phyloP scores from a whole-genome alignment of 1,140 invertebrate genomes.

The Drosophila serrata region DNA sequence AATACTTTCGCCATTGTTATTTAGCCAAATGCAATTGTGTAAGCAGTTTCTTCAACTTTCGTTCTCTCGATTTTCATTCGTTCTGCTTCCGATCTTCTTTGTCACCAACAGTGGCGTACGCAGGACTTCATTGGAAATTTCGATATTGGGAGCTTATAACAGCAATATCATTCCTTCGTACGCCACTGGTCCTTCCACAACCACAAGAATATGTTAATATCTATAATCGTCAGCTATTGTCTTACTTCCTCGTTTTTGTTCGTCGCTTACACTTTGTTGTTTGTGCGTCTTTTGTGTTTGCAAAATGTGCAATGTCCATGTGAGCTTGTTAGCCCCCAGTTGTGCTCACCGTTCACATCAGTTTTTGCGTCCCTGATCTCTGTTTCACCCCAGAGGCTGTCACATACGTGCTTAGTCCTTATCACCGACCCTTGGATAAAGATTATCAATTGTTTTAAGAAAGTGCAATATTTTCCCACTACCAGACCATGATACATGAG shows the following conservation, averaged over 20 bases:
- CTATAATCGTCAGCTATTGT: constrained; percentile 20
- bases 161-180: neutral
- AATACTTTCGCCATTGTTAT: constrained; percentile 84
- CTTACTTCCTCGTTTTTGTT: constrained; percentile 27
- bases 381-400: constrained; percentile 23
- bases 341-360: constrained; percentile 28
- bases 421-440: neutral
- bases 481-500: constrained; percentile 93
- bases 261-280: constrained; percentile 21
- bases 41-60: constrained; percentile 63
- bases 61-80: constrained; percentile 19
- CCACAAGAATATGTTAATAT: constrained; percentile 13
- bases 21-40: constrained; percentile 85
- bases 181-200: constrained; percentile 7
- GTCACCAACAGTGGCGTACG: constrained; percentile 18
- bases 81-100: constrained; percentile 23
- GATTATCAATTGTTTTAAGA: neutral
- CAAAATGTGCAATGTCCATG: constrained; percentile 52
- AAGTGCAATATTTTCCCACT: neutral
- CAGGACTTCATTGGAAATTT: neutral
- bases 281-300: constrained; percentile 25
- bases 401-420: constrained; percentile 13
- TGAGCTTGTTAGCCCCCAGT: constrained; percentile 21
- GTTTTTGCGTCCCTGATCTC: constrained; percentile 17
- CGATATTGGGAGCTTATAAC: neutral